phyloP scores from a whole-genome alignment of 2,888 invertebrate genomes.

The Philonicus albiceps region DNA sequence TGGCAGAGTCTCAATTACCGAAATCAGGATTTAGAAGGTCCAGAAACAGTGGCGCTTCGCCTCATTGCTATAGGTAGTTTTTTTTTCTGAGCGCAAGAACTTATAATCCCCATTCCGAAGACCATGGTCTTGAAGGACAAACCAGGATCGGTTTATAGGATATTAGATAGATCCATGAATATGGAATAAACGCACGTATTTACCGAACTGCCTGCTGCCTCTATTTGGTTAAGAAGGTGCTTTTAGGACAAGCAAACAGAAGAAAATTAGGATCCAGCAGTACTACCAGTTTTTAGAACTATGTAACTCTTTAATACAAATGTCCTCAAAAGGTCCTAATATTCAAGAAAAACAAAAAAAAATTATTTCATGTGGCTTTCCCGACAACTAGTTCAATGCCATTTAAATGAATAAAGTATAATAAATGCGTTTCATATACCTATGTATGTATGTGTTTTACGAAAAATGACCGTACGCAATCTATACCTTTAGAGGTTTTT shows the following conservation, averaged over 20 bases:
- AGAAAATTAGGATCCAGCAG: background rate
- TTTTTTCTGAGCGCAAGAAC: background rate
- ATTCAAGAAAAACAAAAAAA: background rate
- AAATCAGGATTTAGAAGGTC: constrained; percentile 6
- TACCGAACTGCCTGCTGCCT: background rate
- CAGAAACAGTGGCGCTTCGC: background rate
- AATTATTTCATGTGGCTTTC: background rate
- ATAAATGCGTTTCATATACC: background rate
- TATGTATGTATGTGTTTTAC: no score
- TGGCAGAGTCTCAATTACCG: constrained; percentile 6
- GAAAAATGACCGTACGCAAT: no score
- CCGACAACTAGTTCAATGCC: background rate
- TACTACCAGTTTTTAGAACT: background rate
- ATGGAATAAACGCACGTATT: constrained; percentile 11
- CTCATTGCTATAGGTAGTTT: constrained; percentile 7
- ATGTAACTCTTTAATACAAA: background rate
- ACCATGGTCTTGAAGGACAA: background rate
- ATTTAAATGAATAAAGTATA: background rate
- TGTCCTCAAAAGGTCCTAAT: background rate
- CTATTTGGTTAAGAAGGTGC: background rate
- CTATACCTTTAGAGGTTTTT: no score
- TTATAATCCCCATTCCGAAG: constrained; percentile 4
- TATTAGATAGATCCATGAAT: constrained; percentile 24
- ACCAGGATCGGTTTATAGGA: constrained; percentile 6
- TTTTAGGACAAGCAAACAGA: background rate